These are phyloP conservation scores for Seira sanloemensis DNA, from an alignment of 2,888 invertebrate genomes.

Conservation along the genomic window DNA sequence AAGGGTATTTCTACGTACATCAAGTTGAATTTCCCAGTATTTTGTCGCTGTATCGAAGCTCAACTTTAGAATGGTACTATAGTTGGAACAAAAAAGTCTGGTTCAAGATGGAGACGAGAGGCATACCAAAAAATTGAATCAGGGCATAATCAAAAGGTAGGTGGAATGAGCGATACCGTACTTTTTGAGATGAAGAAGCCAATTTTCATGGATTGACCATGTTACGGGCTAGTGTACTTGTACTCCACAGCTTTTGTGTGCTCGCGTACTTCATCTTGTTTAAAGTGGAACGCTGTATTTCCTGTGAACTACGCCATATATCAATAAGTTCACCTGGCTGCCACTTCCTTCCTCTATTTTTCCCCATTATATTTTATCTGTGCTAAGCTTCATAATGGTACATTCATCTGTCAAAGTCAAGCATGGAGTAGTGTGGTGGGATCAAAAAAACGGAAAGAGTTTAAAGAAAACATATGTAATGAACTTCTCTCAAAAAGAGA, in stretches of 20 bases:
- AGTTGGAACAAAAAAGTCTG: too few relatives aligned
- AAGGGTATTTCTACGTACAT: too few relatives aligned
- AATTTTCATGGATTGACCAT: background rate
- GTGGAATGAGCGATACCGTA: too few relatives aligned
- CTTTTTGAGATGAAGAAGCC: background rate
- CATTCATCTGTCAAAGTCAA: slow-evolving; percentile 53
- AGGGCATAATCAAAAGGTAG: too few relatives aligned
- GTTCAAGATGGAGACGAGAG: too few relatives aligned
- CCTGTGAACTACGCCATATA: background rate
- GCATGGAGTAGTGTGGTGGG: background rate
- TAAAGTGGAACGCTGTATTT: background rate
- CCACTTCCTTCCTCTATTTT: background rate
- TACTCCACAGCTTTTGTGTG: background rate
- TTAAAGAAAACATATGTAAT: slow-evolving; percentile 15
- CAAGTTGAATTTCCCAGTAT: too few relatives aligned
- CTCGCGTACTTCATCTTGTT: background rate
- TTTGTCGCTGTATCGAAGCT: too few relatives aligned
- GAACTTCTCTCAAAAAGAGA: slow-evolving; percentile 4
- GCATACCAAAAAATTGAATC: too few relatives aligned
- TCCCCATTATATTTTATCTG: slow-evolving; percentile 10
- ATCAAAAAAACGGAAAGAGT: background rate
- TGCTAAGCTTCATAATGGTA: background rate
- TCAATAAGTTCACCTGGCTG: background rate
- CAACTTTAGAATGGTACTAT: too few relatives aligned
- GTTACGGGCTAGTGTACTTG: too few relatives aligned